Evolutionary conservation across 2,888 invertebrate species (phyloP).

Genomic region (Cotesia congregata): DNA sequence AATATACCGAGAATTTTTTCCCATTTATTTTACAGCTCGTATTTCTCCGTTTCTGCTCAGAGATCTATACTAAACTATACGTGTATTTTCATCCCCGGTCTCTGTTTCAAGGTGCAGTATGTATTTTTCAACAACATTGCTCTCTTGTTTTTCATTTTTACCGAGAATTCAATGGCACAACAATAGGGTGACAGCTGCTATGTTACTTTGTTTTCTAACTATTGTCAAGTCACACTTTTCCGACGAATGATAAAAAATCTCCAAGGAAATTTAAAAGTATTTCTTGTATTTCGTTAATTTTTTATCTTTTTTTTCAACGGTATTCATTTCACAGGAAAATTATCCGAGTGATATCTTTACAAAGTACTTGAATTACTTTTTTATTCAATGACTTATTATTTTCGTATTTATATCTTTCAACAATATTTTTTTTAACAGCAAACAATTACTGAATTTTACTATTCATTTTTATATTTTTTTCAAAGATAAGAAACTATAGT

Average conservation of each 20-base stretch:
- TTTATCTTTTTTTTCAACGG: neutral
- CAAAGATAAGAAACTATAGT: too few species aligned
- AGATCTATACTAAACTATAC: too few species aligned
- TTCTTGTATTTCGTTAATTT: neutral
- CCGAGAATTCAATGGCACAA: neutral
- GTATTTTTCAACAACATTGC: neutral
- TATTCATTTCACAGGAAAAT: neutral
- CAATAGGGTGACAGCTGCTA: conserved; percentile 11
- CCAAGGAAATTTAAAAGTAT: neutral
- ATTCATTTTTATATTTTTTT: too few species aligned
- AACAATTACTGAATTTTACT: too few species aligned
- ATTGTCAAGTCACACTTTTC: neutral
- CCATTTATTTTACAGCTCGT: too few species aligned
- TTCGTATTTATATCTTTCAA: neutral
- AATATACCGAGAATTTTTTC: too few species aligned
- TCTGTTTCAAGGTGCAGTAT: neutral
- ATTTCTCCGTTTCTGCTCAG: too few species aligned
- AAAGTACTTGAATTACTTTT: neutral
- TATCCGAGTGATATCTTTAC: neutral
- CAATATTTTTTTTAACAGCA: neutral
- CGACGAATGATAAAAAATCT: neutral
- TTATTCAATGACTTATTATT: neutral
- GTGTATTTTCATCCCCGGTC: neutral
- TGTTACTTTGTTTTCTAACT: neutral
- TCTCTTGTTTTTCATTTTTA: conserved; percentile 1